A percentile compares a stretch with the other conserved stretches of the same genome.
Conservation (phyloP, 2,888 invertebrate species). For the Miltochrista miniata region DNA sequence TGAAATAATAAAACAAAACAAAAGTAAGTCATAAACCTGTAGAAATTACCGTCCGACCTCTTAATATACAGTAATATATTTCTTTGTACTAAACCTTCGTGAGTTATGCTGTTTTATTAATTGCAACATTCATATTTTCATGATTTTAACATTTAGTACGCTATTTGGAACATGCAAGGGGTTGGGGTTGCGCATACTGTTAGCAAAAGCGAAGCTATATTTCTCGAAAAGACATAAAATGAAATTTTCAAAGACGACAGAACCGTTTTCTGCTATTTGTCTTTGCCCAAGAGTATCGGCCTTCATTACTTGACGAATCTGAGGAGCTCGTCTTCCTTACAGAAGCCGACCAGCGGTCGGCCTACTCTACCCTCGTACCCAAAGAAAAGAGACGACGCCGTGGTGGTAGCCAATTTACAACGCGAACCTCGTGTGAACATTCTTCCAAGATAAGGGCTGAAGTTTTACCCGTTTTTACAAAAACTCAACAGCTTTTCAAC, state of each 20-base stretch:
- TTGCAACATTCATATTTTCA: slow-evolving; percentile 32
- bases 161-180: slow-evolving; percentile 32
- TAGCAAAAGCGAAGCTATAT: not conserved
- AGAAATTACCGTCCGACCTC: slow-evolving; percentile 9
- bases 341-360: too few species aligned
- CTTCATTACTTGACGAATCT: too few species aligned
- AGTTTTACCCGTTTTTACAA: too few species aligned
- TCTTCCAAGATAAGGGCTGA: too few species aligned
- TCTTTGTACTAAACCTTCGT: slow-evolving; percentile 25
- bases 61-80: slow-evolving; percentile 16
- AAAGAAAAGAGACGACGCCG: too few species aligned
- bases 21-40: slow-evolving; percentile 8
- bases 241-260: not conserved
- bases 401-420: too few species aligned
- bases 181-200: not conserved
- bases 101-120: slow-evolving; percentile 35
- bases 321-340: too few species aligned
- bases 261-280: not conserved
- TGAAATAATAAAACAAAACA: slow-evolving; percentile 6
- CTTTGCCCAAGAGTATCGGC: too few species aligned
- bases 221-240: too few species aligned
- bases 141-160: slow-evolving; percentile 20
- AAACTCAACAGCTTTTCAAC: too few species aligned
- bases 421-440: too few species aligned
- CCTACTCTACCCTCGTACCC: too few species aligned